phyloP scores from a whole-genome alignment of 2,888 invertebrate genomes.

The Eugnorisma glareosa region DNA sequence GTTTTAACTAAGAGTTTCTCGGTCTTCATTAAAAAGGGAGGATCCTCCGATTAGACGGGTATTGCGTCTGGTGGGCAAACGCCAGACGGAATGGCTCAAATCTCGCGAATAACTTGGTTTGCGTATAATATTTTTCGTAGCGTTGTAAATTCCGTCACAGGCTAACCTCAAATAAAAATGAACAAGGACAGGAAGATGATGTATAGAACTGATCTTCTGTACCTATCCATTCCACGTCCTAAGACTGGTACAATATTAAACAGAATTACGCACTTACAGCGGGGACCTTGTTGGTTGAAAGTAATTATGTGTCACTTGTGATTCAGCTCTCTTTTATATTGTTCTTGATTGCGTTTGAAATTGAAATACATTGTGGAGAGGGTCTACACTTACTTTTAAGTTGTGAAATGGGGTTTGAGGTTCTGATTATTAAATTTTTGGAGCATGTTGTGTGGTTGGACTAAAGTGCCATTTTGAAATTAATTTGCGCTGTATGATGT shows the following conservation, averaged over 20 bases:
- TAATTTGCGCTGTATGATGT: not conserved
- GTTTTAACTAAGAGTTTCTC: too few relatives aligned
- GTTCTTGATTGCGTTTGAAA: constrained; percentile 55
- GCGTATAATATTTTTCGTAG: not conserved
- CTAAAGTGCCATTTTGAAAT: constrained; percentile 15
- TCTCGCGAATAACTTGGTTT: too few relatives aligned
- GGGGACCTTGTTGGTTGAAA: constrained; percentile 53
- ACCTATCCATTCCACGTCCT: not conserved
- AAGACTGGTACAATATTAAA: constrained; percentile 49
- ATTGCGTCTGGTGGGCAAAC: not conserved
- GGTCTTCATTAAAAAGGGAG: not conserved
- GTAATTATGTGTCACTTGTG: constrained; percentile 59
- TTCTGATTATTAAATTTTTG: constrained; percentile 12
- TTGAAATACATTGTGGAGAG: constrained; percentile 49
- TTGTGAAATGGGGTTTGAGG: constrained; percentile 3
- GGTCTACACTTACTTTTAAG: constrained; percentile 37
- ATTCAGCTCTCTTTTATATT: constrained; percentile 48
- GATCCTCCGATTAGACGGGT: not conserved
- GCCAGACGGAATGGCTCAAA: not conserved
- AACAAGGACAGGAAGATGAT: not conserved
- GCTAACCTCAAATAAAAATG: not conserved
- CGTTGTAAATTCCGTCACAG: not conserved
- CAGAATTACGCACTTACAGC: constrained; percentile 51
- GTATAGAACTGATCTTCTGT: not conserved
- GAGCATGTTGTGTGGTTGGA: not conserved